A percentile compares a stretch with the other conserved stretches of the same genome.
phyloP scores from a whole-genome alignment of 2,888 invertebrate genomes.

The Halictus quadricinctus region DNA sequence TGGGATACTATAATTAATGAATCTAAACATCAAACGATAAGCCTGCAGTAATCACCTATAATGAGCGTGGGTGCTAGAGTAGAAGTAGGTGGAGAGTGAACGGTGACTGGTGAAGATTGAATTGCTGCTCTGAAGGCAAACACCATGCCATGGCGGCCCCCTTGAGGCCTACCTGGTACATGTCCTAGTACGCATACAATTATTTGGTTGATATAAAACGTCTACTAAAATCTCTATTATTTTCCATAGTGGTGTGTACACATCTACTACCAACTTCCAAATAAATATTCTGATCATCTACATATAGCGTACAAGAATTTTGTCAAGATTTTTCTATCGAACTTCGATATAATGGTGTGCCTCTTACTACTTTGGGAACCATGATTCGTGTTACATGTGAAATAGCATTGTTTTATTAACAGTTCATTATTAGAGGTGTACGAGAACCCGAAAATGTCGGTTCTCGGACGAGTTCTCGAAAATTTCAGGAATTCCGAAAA shows the following conservation, averaged over 20 bases:
- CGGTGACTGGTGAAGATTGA: conserved; percentile 80
- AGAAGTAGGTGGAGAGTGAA: conserved; percentile 81
- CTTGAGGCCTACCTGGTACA: conserved; percentile 86
- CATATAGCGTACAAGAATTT: background rate
- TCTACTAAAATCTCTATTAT: conserved; percentile 15
- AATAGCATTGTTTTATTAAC: conserved; percentile 14
- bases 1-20: conserved; percentile 35
- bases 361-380: conserved; percentile 26
- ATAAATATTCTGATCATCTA: background rate
- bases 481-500: no score
- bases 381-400: conserved; percentile 17
- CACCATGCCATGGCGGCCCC: conserved; percentile 87
- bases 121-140: conserved; percentile 84
- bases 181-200: conserved; percentile 83
- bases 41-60: conserved; percentile 81
- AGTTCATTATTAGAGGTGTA: background rate
- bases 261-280: conserved; percentile 10
- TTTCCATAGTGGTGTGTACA: conserved; percentile 10
- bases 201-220: conserved; percentile 59
- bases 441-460: background rate
- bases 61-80: conserved; percentile 81
- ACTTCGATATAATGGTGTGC: conserved; percentile 28
- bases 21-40: conserved; percentile 62
- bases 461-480: no score
- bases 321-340: background rate